Base-by-base conservation (phyloP, 2,797 vertebrate species). In the Neopelma chrysocephalum region DNA sequence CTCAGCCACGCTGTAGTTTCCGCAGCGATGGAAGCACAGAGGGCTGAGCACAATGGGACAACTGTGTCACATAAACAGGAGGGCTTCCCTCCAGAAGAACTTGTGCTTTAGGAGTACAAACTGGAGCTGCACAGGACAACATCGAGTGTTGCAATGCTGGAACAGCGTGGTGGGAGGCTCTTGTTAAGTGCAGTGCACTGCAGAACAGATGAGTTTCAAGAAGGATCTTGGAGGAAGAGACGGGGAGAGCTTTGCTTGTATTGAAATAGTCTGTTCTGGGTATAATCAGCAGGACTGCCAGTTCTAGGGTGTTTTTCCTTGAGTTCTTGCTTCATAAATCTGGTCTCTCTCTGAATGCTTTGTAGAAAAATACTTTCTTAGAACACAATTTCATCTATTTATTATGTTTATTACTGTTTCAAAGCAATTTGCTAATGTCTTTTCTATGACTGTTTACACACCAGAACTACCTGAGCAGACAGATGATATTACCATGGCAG, bases 151-250 rank as follows among this genome's bases (percentile, higher is more conserved):
- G 60, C 82, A 65, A 12, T 73, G 56, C 27, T 51, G 68, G 51
- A 82, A 47, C 5, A 2, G 50, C 45, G 4, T 71, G 73, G 18
- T 54, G 75, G 20, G 86, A 19, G 66, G 81, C 91, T 92, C 18
- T 9, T 36, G 56, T 32, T 12, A 19, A 77, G 86, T 81, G 53
- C 83, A 57, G 17, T 40, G 58, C n/a, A 13, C 40, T 38, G 13
- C 40, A 27, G 42, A 94, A 68, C 94, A 97, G 88, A 96, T 70
- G 91, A 88, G 13, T 50, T 84, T 80, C 75, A 47, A 89, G 62
- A 53, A 89, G 69, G 6, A 13, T 76, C 71, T 90, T 77, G 26
- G 71, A 90, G 25, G 58, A 91, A 32, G 70, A 86, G 50, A 76
- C 36, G 13, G n/a, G 50, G 57, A 31, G 66, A 81, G 69, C 43